These are phyloP conservation scores for Clarias magur DNA, from an alignment of 2,113 vertebrate genomes.

Conservation along the genomic window DNA sequence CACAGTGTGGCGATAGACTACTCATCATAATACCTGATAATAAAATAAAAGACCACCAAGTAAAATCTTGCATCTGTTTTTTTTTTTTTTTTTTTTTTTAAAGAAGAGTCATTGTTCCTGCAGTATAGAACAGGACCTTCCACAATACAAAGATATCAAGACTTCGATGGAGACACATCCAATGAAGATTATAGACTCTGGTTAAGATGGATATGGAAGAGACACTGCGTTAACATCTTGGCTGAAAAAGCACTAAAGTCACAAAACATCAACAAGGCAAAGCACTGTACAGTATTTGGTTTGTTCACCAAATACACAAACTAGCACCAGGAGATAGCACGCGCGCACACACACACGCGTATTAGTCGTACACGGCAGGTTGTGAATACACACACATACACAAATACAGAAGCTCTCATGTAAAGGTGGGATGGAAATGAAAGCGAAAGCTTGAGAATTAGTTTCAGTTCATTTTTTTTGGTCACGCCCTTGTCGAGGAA, in stretches of 20 bases:
- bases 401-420: constrained; percentile 13
- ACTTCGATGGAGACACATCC: not conserved
- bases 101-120: not conserved
- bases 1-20: not conserved
- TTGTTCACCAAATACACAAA: not conserved
- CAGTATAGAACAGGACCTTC: not conserved
- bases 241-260: not conserved
- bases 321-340: not conserved
- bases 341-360: not conserved
- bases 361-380: not conserved
- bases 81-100: not conserved
- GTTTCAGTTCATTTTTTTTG: not conserved
- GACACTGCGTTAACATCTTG: not conserved
- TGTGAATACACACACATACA: not conserved
- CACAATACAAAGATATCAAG: not conserved
- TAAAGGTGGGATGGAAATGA: constrained; percentile 21
- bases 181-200: not conserved
- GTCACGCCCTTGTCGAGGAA: not conserved
- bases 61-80: not conserved
- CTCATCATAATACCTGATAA: not conserved
- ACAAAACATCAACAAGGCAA: not conserved
- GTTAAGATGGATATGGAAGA: not conserved
- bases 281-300: not conserved
- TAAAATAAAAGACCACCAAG: not conserved
- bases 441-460: constrained; percentile 7